Evolutionary conservation across 2,113 vertebrate genomes (phyloP).

Genomic region (Mastomys natalensis): DNA sequence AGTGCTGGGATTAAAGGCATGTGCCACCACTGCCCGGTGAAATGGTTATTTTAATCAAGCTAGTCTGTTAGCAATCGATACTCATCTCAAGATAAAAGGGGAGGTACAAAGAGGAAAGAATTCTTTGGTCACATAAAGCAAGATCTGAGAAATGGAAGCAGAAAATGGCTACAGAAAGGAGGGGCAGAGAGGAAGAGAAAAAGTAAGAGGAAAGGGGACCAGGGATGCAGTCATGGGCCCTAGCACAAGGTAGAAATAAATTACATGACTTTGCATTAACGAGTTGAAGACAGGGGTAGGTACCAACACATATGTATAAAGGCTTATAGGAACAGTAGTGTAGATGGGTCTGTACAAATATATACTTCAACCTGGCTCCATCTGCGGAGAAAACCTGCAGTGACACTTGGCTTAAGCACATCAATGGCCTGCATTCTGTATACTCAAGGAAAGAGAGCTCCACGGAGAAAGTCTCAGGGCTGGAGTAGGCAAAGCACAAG

Average conservation of each 20-base stretch:
- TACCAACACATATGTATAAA: not conserved
- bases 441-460: not conserved
- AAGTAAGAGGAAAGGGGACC: not conserved
- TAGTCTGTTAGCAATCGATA: conserved; percentile 1
- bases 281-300: not conserved
- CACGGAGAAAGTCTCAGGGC: not conserved
- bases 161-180: not conserved
- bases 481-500: not conserved
- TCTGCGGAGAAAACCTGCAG: not conserved
- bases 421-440: not conserved
- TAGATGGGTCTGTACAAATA: not conserved
- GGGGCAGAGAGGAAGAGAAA: too few relatives aligned
- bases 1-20: too few relatives aligned
- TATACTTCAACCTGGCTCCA: conserved; percentile 3
- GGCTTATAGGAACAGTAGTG: not conserved
- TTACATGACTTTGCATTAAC: not conserved
- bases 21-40: not conserved
- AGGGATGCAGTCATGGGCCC: not conserved
- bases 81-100: not conserved
- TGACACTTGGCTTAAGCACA: not conserved
- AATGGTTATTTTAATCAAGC: not conserved
- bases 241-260: not conserved
- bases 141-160: not conserved
- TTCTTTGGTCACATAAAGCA: not conserved
- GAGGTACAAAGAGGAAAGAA: rapidly evolving